Conservation (phyloP, 2,888 invertebrate species). For the Pollenia angustigena region DNA sequence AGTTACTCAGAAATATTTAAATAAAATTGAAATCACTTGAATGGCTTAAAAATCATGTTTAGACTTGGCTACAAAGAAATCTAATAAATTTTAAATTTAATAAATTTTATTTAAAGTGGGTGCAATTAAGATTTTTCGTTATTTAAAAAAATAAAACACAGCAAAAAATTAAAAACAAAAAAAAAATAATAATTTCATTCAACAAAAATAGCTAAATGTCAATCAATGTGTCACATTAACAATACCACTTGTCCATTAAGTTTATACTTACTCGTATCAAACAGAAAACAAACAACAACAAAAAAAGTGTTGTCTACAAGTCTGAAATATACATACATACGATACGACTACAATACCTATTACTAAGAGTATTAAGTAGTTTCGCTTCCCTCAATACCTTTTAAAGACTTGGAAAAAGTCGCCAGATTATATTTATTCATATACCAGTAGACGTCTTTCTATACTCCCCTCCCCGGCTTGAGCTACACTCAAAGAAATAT, state of each 20-base stretch:
- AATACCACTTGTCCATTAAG: constrained; percentile 70
- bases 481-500: constrained; percentile 18
- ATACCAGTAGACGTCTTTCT: constrained; percentile 14
- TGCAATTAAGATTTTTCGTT: constrained; percentile 63
- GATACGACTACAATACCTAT: constrained; percentile 8
- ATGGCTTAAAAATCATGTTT: not conserved
- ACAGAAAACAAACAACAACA: not conserved
- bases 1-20: constrained; percentile 33
- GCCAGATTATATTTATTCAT: constrained; percentile 40
- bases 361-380: constrained; percentile 27
- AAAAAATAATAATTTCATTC: constrained; percentile 41
- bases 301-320: constrained; percentile 24
- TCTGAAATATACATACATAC: too few species aligned
- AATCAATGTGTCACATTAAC: constrained; percentile 73
- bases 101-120: constrained; percentile 61
- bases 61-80: constrained; percentile 19
- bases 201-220: constrained; percentile 66
- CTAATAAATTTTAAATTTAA: constrained; percentile 53
- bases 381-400: constrained; percentile 41
- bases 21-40: constrained; percentile 1
- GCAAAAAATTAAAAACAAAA: not conserved
- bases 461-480: not conserved
- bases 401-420: constrained; percentile 27
- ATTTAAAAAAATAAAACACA: constrained; percentile 24
- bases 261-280: constrained; percentile 45